Evolutionary conservation across 2,888 invertebrate species (phyloP), one percentile per base, ranked within the genome.

Genomic region (Gymnocheta viridis): DNA sequence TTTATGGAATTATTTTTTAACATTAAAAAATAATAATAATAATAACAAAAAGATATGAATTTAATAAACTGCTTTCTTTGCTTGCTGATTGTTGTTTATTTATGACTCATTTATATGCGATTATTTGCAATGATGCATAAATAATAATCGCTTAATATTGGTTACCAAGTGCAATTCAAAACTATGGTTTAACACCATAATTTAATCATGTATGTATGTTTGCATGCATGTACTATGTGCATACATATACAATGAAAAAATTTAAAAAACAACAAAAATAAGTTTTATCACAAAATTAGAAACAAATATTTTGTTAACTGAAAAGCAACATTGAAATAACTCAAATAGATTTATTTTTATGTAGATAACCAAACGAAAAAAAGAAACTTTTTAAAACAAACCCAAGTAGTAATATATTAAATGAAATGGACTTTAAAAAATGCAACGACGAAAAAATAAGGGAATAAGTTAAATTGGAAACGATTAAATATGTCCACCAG

Each of bases 141-240:
- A 66, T 24, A 78, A 32, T 44, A 69, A 51, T 27, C 24, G 9
- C n/a, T 22, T 47, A 49, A 38, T 49, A 58, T 2, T 41, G 24
- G 70, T 83, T 80, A 32, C 72, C 60, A 83, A 83, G 83, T 66
- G 60, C 19, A 80, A 72, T 54, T 54, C 22, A 51, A 83, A 79
- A 51, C 74, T 47, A 47, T 9, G 9, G 17, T 54, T 22, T 5
- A 69, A 67, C 32, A 35, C 14, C 4, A 9, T 9, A 6, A 17
- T 47, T 17, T 47, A 41, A 4, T 14, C 4, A 14, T 41, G 14
- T n/a, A 14, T 41, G 14, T n/a, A n/a, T n/a, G 12, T 4, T 5
- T 7, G 7, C 32, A 32, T 32, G 4, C 4, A 38, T 38, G 14
- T 3, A 38, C 1, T 19, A 51, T 10, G 51, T 9, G 9, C 19